Conservation (phyloP, 2,888 invertebrate species). For the Eremobia ochroleuca region DNA sequence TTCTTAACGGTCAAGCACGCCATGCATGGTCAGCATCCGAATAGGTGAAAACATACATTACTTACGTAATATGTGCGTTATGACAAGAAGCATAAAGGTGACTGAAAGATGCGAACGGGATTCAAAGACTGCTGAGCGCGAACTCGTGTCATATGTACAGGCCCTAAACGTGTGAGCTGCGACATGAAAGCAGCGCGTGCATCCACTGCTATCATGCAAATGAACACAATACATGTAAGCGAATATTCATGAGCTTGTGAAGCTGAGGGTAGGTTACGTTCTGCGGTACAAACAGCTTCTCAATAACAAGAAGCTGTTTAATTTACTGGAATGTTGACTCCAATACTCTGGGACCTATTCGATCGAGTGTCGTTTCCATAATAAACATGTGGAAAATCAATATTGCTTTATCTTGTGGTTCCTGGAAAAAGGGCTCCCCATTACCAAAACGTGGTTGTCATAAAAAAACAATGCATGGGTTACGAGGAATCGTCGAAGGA, state of each 20-base stretch:
- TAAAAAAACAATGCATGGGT: background rate
- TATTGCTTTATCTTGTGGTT: background rate
- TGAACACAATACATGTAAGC: conserved; percentile 81
- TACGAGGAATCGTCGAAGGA: background rate
- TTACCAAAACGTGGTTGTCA: background rate
- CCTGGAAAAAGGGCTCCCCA: background rate
- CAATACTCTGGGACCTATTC: conserved; percentile 13
- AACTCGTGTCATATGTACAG: background rate
- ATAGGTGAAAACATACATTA: background rate
- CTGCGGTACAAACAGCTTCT: conserved; percentile 64
- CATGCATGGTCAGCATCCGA: background rate
- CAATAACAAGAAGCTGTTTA: conserved; percentile 60
- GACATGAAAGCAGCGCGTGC: conserved; percentile 72
- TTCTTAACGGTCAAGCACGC: background rate
- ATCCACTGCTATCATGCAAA: conserved; percentile 81
- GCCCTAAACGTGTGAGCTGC: conserved; percentile 55
- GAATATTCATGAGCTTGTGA: conserved; percentile 83
- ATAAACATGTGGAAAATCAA: conserved; percentile 2
- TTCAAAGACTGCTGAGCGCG: background rate
- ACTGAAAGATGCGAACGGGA: background rate
- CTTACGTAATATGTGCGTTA: background rate
- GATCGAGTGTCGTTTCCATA: conserved; percentile 13
- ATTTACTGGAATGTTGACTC: conserved; percentile 43
- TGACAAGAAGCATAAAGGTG: background rate
- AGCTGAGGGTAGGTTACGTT: conserved; percentile 70